Conservation (phyloP, 2,888 invertebrate species). For the Tenodera sinensis region DNA sequence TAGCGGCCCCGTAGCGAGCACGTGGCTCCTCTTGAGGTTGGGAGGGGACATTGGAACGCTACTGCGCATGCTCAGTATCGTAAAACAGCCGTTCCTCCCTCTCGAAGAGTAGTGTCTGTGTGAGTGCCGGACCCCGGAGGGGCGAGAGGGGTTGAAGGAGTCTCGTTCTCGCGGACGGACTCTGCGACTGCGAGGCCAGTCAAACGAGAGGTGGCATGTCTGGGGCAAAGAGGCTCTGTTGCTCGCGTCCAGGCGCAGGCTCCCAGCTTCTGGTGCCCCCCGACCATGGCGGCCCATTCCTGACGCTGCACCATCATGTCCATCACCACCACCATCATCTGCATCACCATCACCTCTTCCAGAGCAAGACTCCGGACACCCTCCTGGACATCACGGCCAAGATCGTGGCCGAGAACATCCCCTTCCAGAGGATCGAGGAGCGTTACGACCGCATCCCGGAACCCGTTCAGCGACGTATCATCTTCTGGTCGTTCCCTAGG, state of each 20-base stretch:
- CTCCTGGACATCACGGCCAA: conserved; percentile 79
- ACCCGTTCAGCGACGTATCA: conserved; percentile 81
- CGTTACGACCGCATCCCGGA: conserved; percentile 84
- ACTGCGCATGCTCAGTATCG: conserved; percentile 24
- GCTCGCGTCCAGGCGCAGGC: conserved; percentile 46
- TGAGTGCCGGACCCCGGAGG: not conserved
- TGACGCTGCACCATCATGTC: conserved; percentile 5
- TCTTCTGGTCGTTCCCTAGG: conserved; percentile 85
- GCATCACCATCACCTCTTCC: not conserved
- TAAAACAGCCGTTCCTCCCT: conserved; percentile 16
- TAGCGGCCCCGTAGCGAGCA: conserved; percentile 34
- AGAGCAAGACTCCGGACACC: conserved; percentile 54
- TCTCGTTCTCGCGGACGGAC: conserved; percentile 44
- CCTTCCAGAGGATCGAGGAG: conserved; percentile 83
- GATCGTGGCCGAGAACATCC: conserved; percentile 78
- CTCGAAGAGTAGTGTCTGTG: not conserved
- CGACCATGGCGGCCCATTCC: conserved; percentile 9
- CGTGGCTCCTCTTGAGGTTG: not conserved
- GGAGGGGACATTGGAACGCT: conserved; percentile 4
- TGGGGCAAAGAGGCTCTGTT: conserved; percentile 49
- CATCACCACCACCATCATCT: not conserved
- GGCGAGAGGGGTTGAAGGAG: not conserved
- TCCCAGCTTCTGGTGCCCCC: conserved; percentile 34
- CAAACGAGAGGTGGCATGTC: conserved; percentile 35
- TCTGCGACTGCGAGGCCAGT: conserved; percentile 42